These are phyloP conservation scores for Ellobius talpinus DNA, from an alignment of 2,113 vertebrate genomes.

Conservation along the genomic window DNA sequence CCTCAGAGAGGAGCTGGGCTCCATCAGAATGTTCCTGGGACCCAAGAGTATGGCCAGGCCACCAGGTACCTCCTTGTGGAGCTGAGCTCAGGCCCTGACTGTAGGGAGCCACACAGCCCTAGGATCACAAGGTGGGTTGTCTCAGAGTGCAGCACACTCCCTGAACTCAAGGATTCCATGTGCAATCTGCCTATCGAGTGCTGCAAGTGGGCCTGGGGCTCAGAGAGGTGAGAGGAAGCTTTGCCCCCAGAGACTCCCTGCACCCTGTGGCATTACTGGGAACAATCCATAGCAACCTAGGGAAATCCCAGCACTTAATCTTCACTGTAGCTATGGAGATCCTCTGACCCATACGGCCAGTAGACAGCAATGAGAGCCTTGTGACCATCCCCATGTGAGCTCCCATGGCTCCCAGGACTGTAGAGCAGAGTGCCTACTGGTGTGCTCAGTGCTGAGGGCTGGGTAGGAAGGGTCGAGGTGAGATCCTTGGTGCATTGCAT, in stretches of 20 bases:
- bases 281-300: rapidly evolving
- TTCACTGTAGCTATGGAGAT: not conserved
- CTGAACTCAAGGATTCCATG: rapidly evolving
- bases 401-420: rapidly evolving
- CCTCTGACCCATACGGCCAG: not conserved
- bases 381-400: not conserved
- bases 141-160: rapidly evolving
- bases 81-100: not conserved
- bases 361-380: not conserved
- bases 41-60: not conserved
- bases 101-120: too few species aligned
- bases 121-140: rapidly evolving
- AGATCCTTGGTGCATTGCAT: rapidly evolving
- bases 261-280: not conserved
- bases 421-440: not conserved
- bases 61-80: rapidly evolving
- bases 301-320: not conserved
- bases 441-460: not conserved
- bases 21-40: not conserved
- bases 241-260: not conserved
- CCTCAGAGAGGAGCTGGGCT: not conserved
- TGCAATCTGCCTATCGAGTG: rapidly evolving
- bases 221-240: rapidly evolving
- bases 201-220: too few species aligned
- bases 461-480: not conserved